Conservation (phyloP, 2,113 vertebrate species). For the Geothlypis trichas region DNA sequence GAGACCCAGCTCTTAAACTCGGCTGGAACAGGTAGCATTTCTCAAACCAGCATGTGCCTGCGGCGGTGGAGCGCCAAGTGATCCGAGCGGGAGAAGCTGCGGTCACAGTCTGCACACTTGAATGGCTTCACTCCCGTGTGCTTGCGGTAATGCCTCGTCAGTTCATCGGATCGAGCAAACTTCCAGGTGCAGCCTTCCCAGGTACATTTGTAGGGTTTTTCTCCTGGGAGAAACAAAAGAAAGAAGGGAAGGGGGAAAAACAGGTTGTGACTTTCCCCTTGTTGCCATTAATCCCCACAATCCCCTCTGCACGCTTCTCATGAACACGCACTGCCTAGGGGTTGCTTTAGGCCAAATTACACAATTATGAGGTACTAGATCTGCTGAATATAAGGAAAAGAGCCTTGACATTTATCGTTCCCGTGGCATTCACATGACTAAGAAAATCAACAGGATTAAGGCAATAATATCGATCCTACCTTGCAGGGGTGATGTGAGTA, state of each 20-base stretch:
- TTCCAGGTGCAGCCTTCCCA: slow-evolving; percentile 99
- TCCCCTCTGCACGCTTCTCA: not conserved
- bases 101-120: slow-evolving; percentile 99
- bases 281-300: slow-evolving; percentile 1
- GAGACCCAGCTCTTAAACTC: slow-evolving; percentile 79
- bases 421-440: not conserved
- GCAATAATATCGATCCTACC: slow-evolving; percentile 36
- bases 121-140: slow-evolving; percentile 99
- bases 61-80: slow-evolving; percentile 97
- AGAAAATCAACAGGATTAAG: slow-evolving; percentile 46
- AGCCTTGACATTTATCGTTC: slow-evolving; percentile 16
- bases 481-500: not conserved
- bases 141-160: slow-evolving; percentile 98
- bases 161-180: slow-evolving; percentile 97
- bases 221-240: slow-evolving; percentile 81
- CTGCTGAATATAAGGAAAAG: slow-evolving; percentile 33
- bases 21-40: slow-evolving; percentile 56
- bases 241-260: not conserved
- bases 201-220: slow-evolving; percentile 99
- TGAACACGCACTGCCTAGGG: not conserved
- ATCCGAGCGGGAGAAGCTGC: slow-evolving; percentile 98
- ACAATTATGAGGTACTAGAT: not conserved
- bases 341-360: slow-evolving; percentile 5
- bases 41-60: slow-evolving; percentile 98
- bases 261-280: slow-evolving; percentile 41